Evolutionary conservation across 1,140 invertebrate species (phyloP).

Genomic region (Zaprionus kolodkinae): DNA sequence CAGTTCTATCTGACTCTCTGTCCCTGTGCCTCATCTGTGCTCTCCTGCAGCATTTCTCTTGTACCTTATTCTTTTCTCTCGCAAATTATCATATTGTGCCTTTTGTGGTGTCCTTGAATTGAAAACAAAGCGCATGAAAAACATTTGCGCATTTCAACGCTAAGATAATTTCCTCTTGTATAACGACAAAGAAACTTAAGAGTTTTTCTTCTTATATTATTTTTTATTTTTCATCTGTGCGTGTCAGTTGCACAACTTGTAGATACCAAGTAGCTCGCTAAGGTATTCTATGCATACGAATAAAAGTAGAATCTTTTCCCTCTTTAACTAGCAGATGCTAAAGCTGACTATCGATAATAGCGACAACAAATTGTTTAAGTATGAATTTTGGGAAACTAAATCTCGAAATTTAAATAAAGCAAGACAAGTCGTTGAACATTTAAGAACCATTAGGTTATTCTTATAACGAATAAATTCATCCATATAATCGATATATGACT

Average conservation of each 20-base stretch:
- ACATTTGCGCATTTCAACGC: conserved; percentile 75
- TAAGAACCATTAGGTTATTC: too few relatives aligned
- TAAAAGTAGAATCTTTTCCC: too few relatives aligned
- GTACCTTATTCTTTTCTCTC: conserved; percentile 22
- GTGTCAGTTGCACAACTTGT: background rate
- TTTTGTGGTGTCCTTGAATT: conserved; percentile 73
- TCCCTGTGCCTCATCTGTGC: background rate
- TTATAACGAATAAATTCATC: too few relatives aligned
- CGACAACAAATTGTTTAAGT: too few relatives aligned
- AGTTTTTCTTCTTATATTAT: background rate
- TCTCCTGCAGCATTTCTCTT: background rate
- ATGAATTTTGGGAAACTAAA: too few relatives aligned
- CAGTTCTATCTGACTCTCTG: background rate
- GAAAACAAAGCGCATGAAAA: conserved; percentile 63
- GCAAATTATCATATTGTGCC: conserved; percentile 76
- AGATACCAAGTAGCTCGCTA: background rate
- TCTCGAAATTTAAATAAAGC: too few relatives aligned
- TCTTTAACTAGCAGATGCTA: too few relatives aligned
- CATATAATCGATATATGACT: too few relatives aligned
- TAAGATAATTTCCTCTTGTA: conserved; percentile 63
- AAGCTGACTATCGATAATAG: too few relatives aligned
- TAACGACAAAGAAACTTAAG: conserved; percentile 42
- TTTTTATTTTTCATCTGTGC: background rate
- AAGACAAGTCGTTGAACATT: too few relatives aligned
- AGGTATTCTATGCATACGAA: too few relatives aligned